Conservation (phyloP, 2,888 invertebrate genomes). For the Drosophila histrio region DNA sequence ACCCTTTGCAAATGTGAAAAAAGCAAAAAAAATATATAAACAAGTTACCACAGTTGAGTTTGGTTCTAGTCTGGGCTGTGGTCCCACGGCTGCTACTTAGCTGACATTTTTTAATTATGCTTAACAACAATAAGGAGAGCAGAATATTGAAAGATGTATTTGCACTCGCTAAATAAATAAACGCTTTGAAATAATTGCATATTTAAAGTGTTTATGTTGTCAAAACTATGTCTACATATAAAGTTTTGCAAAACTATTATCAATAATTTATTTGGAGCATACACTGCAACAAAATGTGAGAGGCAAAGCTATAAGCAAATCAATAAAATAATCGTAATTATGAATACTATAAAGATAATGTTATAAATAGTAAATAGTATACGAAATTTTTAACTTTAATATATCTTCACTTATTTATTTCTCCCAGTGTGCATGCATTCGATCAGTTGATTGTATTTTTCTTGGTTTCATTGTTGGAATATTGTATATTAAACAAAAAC, state of each 20-base stretch:
- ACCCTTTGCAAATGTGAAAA: constrained; percentile 41
- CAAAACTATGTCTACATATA: not conserved
- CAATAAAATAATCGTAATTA: not conserved
- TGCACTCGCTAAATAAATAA: not conserved
- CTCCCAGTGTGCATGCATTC: constrained; percentile 8
- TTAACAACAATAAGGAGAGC: not conserved
- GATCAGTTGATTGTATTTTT: constrained; percentile 23
- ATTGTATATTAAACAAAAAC: constrained; percentile 42
- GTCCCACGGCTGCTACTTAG: constrained; percentile 27
- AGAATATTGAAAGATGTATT: not conserved
- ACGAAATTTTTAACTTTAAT: too few species aligned
- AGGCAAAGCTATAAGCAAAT: too few species aligned
- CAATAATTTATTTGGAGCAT: not conserved
- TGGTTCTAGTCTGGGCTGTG: constrained; percentile 15
- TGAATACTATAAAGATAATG: too few species aligned
- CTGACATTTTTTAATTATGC: constrained; percentile 31
- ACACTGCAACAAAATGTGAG: not conserved
- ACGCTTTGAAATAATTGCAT: not conserved
- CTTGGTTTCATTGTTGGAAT: constrained; percentile 16
- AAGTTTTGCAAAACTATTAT: not conserved
- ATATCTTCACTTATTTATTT: too few species aligned
- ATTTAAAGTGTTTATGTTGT: not conserved
- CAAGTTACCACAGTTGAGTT: constrained; percentile 5
- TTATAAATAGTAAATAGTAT: too few species aligned
- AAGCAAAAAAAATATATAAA: constrained; percentile 1